Base-by-base conservation (phyloP, 2,888 invertebrate genomes). In the Sipha maydis region DNA sequence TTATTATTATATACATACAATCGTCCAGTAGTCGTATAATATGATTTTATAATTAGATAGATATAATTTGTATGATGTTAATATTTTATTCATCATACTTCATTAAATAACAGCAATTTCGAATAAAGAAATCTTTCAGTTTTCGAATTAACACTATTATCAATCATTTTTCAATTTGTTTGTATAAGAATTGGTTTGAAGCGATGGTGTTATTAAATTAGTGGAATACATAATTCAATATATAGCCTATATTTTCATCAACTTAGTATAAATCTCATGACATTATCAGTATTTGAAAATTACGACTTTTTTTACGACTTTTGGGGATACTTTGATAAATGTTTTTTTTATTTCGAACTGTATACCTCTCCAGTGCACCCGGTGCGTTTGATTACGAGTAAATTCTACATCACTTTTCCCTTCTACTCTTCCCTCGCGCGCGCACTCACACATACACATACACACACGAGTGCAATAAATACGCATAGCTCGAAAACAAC, bases 301-400 rank as follows among this genome's bases (percentile, higher is more conserved):
- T 19, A 69, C 85, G 77, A 56, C 67, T 80, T 61, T 80, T 84
- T 85, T 69, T 85, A 85, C 54, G 78, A 85, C 69, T 69, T 77
- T 21, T 69, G 48, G 78, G 67, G 34, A 78, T 78, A 85, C 54
- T 78, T 85, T 85, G 77, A 85, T 85, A 69, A 69, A 85, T 78
- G 61, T 85, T 69, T 78, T 85, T 67, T 78, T 85, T 78, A 48
- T 38, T 75, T 25, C 84, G 4, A 28, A 54, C 48, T 85, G n/a
- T 73, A 73, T 79, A 79, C 77, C 85, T 86, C 79, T 79, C 54
- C 56, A 80, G 56, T 56, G 67, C 61, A 82, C 80, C 88, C 82
- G 88, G 88, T 88, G 88, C 48, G 88, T 88, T 88, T 88, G 88
- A 88, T 88, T 76, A 82, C 80, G 77, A 85, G 85, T 69, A 69